These are phyloP conservation scores for Bagarius yarrelli DNA, from an alignment of 2,113 vertebrate genomes.

Conservation along the genomic window DNA sequence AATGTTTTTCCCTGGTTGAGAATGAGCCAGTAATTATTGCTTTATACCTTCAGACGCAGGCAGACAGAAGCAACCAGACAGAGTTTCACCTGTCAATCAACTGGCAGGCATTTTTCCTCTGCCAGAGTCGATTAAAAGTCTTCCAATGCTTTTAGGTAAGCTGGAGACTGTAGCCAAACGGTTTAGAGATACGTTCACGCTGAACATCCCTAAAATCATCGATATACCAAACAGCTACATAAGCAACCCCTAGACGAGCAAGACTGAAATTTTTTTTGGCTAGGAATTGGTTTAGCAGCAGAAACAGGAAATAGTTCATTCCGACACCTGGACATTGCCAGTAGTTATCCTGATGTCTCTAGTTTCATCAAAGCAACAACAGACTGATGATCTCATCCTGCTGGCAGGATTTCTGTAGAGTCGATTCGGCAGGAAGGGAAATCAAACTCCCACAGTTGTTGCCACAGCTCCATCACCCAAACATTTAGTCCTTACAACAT, in stretches of 20 bases:
- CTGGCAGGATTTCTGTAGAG: not conserved
- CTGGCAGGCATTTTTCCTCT: not conserved
- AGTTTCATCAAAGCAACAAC: not conserved
- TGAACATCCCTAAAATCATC: not conserved
- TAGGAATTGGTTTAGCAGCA: not conserved
- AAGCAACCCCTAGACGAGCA: not conserved
- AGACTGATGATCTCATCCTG: constrained; percentile 7
- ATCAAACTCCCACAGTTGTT: not conserved
- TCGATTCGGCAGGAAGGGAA: too few relatives aligned
- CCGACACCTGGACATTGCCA: not conserved
- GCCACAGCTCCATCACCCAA: not conserved
- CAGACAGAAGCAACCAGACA: not conserved
- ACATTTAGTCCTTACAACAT: not conserved
- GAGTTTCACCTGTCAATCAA: constrained; percentile 6
- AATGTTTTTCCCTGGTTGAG: not conserved
- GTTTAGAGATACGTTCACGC: not conserved
- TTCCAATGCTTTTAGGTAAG: not conserved
- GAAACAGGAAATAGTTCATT: not conserved
- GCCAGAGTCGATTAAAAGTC: not conserved
- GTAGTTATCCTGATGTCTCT: not conserved
- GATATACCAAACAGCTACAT: not conserved
- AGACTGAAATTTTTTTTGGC: not conserved
- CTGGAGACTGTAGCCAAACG: not conserved
- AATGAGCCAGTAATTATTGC: not conserved
- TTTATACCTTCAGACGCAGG: not conserved